Evolutionary conservation across 2,888 invertebrate genomes (phyloP).

Genomic region (Thereva unica): DNA sequence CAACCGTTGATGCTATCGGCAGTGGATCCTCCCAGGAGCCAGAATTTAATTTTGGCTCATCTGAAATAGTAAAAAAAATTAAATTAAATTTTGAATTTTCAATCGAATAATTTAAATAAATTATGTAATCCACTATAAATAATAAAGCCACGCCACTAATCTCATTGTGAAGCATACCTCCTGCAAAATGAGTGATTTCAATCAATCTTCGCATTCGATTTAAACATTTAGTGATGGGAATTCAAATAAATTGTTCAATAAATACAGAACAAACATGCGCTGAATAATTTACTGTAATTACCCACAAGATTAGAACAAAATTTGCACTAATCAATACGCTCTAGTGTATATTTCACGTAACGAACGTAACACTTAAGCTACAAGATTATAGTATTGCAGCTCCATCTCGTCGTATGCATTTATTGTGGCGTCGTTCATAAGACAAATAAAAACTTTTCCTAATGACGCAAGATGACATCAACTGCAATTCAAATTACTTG

Average conservation of each 20-base stretch:
- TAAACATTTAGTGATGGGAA: background rate
- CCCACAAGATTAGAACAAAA: background rate
- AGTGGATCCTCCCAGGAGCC: constrained; percentile 77
- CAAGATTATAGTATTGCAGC: no score
- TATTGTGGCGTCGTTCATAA: no score
- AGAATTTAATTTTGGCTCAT: constrained; percentile 77
- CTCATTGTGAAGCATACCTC: background rate
- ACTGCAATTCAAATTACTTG: no score
- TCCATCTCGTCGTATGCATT: no score
- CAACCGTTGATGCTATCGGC: constrained; percentile 43
- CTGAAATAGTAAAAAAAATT: constrained; percentile 59
- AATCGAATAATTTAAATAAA: background rate
- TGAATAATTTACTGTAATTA: background rate
- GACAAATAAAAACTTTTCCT: no score
- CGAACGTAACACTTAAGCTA: no score
- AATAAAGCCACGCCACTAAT: background rate
- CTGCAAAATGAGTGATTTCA: background rate
- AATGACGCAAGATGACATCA: no score
- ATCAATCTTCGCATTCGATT: background rate
- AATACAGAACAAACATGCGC: background rate
- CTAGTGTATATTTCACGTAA: no score
- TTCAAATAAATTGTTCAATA: background rate
- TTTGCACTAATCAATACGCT: background rate
- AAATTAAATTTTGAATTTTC: constrained; percentile 3
- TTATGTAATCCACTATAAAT: background rate